Evolutionary conservation across 2,797 vertebrate species (phyloP).

Genomic region (Rousettus madagascariensis): DNA sequence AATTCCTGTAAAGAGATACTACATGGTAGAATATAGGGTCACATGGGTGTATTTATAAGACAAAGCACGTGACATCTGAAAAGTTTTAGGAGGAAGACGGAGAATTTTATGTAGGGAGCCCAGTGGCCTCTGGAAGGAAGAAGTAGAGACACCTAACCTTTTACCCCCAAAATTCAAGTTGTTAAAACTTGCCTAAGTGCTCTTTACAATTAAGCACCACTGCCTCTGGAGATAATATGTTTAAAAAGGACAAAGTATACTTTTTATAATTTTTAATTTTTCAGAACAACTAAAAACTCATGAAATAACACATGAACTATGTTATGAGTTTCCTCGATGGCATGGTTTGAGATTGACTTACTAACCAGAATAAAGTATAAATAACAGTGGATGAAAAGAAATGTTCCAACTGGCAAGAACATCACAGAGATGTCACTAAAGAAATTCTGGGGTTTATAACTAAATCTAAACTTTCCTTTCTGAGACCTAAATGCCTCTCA

Average conservation of each 20-base stretch:
- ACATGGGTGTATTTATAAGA: neutral
- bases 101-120: neutral
- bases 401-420: neutral
- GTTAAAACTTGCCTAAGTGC: neutral
- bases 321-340: neutral
- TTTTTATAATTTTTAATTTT: slow-evolving; percentile 7
- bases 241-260: neutral
- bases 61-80: neutral
- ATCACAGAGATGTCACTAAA: neutral
- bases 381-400: neutral
- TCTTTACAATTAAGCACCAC: neutral
- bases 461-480: neutral
- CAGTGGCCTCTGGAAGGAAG: neutral
- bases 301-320: neutral
- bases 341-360: neutral
- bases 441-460: neutral
- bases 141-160: neutral
- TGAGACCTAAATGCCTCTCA: neutral
- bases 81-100: neutral
- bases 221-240: neutral
- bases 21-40: neutral
- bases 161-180: neutral
- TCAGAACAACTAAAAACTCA: neutral
- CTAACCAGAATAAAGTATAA: neutral
- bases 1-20: neutral